These are phyloP conservation scores for Siniperca scherzeri DNA, from an alignment of 2,797 vertebrate genomes.

Conservation along the genomic window DNA sequence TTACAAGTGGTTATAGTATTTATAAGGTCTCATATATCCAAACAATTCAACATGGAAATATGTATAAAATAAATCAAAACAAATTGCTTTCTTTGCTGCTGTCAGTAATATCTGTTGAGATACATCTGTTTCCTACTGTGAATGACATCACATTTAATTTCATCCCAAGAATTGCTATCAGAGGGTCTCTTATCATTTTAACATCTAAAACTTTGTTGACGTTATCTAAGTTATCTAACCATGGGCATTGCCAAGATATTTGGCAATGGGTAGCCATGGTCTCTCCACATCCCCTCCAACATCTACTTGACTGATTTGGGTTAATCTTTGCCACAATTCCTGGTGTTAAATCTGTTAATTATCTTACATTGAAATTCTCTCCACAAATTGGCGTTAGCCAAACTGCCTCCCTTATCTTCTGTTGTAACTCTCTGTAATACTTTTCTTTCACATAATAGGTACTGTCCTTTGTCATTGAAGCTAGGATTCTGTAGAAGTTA, in stretches of 20 bases:
- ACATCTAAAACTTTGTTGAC: not conserved
- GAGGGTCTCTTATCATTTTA: not conserved
- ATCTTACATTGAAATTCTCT: not conserved
- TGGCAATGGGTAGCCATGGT: not conserved
- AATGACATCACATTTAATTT: not conserved
- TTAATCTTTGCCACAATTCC: not conserved
- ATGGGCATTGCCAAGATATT: not conserved
- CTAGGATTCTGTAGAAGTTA: not conserved
- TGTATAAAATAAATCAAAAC: no score
- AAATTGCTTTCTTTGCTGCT: no score
- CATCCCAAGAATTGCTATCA: not conserved
- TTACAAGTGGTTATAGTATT: no score
- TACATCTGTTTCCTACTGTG: no score
- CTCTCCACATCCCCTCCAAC: not conserved
- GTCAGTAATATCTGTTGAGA: no score
- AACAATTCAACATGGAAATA: no score
- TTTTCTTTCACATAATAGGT: not conserved
- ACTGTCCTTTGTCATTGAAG: not conserved
- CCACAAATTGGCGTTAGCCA: not conserved
- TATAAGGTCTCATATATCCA: no score
- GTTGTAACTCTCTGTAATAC: not conserved
- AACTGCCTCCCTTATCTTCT: no score
- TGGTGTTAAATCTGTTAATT: not conserved
- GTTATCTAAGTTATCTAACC: not conserved
- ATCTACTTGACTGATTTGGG: not conserved